Base-by-base conservation (phyloP, 2,797 vertebrate genomes). In the Pseudochirops corinnae region DNA sequence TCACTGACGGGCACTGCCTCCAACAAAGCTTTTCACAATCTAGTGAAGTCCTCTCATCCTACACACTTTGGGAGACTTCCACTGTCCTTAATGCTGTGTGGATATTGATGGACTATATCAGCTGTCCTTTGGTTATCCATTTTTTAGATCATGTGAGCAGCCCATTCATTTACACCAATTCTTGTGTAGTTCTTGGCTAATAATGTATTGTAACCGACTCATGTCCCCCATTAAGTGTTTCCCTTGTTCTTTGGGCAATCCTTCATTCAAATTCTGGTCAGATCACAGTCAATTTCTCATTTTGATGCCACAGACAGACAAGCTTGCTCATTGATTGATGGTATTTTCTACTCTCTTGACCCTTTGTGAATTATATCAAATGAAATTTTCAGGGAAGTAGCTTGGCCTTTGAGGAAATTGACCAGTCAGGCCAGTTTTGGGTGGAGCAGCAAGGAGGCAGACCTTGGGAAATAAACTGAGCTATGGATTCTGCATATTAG, bases 341-440 rank as follows among this genome's bases (percentile, higher is more conserved):
- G 21, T 3, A 21, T 39, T 82, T 26, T 87, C 9, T 24, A 50
- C 74, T 87, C 74, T 87, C 39, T 46, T 46, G 39, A 50, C 67
- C 67, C 21, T 87, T 46, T 87, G 39, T 50, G 12, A 87, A 67
- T 96, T 91, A 56, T 94, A 55, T 95, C 94, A 96, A 94, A 90
- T 55, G 94, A 10, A 92, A 92, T 94, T 93, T 93, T 91, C 94
- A 52, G 28, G 93, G 91, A 52, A 93, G 58, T 87, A 56, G 92
- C 33, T 56, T 94, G 92, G 67, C 60, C 39, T 95, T 92, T 92
- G 53, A 46, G 39, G 14, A 57, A 31, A 1, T 10, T 82, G 28
- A 74, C 39, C 12, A 82, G 58, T 92, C 92, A 87, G 58, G 62
- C n/a, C 21, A 26, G 46, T 18, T 39, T 46, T 82, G n/a, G 39